Conservation (phyloP, 2,888 invertebrate genomes). For the Archaeoteleia sp. region DNA sequence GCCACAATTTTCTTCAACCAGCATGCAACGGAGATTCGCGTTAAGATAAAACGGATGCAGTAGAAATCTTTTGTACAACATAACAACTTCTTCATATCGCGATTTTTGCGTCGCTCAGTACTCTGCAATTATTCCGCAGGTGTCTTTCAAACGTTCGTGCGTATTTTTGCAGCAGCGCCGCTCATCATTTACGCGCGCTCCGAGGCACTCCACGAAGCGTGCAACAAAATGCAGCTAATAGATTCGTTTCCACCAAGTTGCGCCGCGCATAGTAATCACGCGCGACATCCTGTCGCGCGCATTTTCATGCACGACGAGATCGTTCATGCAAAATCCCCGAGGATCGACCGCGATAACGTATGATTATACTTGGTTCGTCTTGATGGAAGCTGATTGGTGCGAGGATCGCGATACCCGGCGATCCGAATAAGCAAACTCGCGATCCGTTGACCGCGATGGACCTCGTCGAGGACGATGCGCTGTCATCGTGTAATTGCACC, state of each 20-base stretch:
- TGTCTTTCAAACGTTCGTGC: too few relatives aligned
- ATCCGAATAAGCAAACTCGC: too few relatives aligned
- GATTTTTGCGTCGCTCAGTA: too few relatives aligned
- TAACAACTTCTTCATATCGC: too few relatives aligned
- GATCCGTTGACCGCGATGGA: slow-evolving; percentile 36
- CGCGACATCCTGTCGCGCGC: slow-evolving; percentile 43
- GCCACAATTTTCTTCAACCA: too few relatives aligned
- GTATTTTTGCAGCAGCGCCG: too few relatives aligned
- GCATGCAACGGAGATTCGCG: too few relatives aligned
- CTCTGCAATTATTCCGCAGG: too few relatives aligned
- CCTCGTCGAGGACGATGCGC: slow-evolving; percentile 52
- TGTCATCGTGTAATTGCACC: slow-evolving; percentile 69
- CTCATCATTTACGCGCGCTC: too few relatives aligned
- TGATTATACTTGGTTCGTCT: slow-evolving; percentile 26
- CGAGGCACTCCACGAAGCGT: not conserved
- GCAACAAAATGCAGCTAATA: slow-evolving; percentile 14
- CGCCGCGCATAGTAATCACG: slow-evolving; percentile 35
- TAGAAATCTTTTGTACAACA: too few relatives aligned
- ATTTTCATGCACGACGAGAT: slow-evolving; percentile 41
- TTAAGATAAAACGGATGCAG: too few relatives aligned
- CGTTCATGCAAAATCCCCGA: slow-evolving; percentile 28
- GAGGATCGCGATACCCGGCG: not conserved
- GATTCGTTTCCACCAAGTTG: slow-evolving; percentile 38
- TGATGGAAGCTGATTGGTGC: slow-evolving; percentile 23
- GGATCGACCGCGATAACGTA: slow-evolving; percentile 25